Evolutionary conservation across 2,113 vertebrate species (phyloP), one percentile per base, ranked within the genome.

Genomic region (Brachionichthys hirsutus): DNA sequence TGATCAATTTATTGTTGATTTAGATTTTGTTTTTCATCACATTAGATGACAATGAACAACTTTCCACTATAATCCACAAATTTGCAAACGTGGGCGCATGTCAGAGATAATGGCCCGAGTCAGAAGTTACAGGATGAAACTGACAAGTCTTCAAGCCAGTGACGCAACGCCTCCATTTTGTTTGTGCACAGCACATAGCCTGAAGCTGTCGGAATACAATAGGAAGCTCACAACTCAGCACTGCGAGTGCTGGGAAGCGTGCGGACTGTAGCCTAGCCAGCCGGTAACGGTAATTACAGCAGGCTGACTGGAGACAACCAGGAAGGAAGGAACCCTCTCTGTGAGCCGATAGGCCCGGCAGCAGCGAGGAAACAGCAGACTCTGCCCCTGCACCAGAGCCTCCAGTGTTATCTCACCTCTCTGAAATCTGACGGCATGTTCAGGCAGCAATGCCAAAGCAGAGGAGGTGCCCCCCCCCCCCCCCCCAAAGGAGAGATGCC

Each of bases 291-390:
- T 88, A 89, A 91, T 91, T 89, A 85, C 83, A 73, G 46, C 83
- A 73, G 46, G 60, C 30, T 48, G 63, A 69, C 73, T 68, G 84
- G 87, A 89, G 86, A 87, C 90, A 90, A 90, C 84, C 87, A 90
- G 89, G 90, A 92, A 92, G 90, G 89, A 92, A 92, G n/a, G n/a
- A n/a, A n/a, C n/a, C n/a, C 85, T 80, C 66, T 86, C 83, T 77
- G 65, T 12, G 45, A 76, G 57, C 55, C 80, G 88, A 92, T 89
- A 91, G 89, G 87, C 75, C 79, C n/a, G n/a, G n/a, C n/a, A 77
- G 68, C 82, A 63, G 75, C 17, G 51, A 54, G 61, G 83, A 78
- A 90, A 87, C 85, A 88, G 56, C 22, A 48, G 16, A 36, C 64
- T 70, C 63, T 67, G 79, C 62, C 77, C 69, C 70, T 77, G 77